phyloP scores from a whole-genome alignment of 2,797 vertebrate genomes.

The Chloroceryle inda region DNA sequence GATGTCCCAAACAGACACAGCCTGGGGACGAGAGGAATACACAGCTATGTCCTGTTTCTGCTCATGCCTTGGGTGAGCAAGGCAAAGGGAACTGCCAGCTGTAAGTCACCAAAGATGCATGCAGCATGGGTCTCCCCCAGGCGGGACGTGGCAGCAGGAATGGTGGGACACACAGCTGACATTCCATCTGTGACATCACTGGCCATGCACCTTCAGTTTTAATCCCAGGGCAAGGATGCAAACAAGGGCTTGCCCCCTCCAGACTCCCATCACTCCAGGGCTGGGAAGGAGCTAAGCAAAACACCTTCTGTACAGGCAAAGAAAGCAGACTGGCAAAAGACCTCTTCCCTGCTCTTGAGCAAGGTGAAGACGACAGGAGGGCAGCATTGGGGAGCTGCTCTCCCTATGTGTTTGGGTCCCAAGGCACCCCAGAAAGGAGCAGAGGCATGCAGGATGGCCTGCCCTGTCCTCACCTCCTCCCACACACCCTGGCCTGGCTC shows the following conservation, averaged over 20 bases:
- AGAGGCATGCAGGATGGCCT: neutral
- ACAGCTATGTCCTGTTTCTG: too few relatives aligned
- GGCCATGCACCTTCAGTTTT: neutral
- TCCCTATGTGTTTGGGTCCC: neutral
- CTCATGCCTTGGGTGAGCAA: too few relatives aligned
- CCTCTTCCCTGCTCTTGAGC: neutral
- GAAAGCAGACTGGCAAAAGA: neutral
- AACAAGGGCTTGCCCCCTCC: neutral
- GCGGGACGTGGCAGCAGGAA: neutral
- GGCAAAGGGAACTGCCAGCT: too few relatives aligned
- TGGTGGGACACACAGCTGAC: neutral
- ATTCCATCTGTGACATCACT: neutral
- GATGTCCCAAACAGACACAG: too few relatives aligned
- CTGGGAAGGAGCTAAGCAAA: neutral
- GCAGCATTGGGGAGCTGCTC: neutral
- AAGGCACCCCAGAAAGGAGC: neutral
- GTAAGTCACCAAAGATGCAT: neutral
- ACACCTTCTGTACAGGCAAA: neutral
- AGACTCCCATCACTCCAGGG: rapidly evolving
- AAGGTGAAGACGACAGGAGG: neutral
- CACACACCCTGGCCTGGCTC: neutral
- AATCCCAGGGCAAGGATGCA: neutral
- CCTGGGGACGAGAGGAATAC: too few relatives aligned
- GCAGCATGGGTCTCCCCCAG: rapidly evolving
- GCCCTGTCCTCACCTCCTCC: neutral